phyloP scores from a whole-genome alignment of 2,797 vertebrate genomes.

The Taeniopygia guttata region DNA sequence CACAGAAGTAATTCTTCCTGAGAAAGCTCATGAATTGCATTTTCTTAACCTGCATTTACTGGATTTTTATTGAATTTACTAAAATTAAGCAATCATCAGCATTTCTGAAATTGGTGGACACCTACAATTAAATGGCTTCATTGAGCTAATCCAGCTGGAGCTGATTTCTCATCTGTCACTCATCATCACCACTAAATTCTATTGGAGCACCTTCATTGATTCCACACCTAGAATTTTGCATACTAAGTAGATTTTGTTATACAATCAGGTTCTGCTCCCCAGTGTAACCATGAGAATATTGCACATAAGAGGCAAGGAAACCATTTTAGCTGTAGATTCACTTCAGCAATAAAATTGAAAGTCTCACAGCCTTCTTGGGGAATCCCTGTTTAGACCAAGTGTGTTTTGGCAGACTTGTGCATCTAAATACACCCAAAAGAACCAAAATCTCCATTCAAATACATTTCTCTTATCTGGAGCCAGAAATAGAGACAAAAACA shows the following conservation, averaged over 20 bases:
- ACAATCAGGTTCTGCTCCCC: slow-evolving; percentile 2
- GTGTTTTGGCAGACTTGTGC: neutral
- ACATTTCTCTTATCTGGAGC: neutral
- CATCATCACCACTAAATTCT: slow-evolving; percentile 2
- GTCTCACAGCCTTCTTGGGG: neutral
- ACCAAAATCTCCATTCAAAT: neutral
- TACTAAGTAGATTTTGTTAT: neutral
- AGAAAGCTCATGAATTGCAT: neutral
- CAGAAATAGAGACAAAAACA: neutral
- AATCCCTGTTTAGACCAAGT: neutral
- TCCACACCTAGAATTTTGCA: slow-evolving; percentile 2
- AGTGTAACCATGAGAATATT: neutral
- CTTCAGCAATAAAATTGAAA: neutral
- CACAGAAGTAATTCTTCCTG: neutral
- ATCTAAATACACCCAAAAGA: neutral
- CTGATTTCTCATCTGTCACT: neutral
- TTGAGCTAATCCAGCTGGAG: neutral
- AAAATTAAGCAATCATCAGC: neutral
- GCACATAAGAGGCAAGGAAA: neutral
- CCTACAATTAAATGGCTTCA: neutral
- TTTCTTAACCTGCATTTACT: neutral
- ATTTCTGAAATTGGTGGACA: slow-evolving; percentile 14
- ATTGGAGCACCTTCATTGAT: neutral
- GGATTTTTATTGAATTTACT: neutral
- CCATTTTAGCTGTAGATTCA: neutral